Percentiles rank a stretch among this genome's conserved stretches.
Conservation (phyloP, 2,888 invertebrate species). For the Dascillus cervinus region DNA sequence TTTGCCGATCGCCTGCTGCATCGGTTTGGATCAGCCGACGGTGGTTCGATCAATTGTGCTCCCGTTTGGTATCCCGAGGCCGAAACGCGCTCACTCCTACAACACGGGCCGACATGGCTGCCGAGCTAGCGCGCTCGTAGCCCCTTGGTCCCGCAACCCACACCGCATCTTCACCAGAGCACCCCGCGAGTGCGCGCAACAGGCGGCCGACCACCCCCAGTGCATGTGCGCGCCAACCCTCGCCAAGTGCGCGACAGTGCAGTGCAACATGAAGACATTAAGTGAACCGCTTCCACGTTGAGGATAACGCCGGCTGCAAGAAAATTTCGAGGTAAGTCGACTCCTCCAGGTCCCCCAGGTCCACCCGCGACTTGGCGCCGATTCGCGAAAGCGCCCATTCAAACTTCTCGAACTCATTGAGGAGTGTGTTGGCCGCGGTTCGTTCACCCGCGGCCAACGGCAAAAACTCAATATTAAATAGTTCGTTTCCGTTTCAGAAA, state of each 20-base stretch:
- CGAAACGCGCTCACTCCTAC: constrained; percentile 17
- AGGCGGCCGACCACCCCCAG: constrained; percentile 16
- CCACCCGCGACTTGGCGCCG: constrained; percentile 28
- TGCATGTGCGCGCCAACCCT: constrained; percentile 14
- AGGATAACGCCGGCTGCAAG: constrained; percentile 16
- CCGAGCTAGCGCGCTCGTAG: constrained; percentile 17
- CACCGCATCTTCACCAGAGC: constrained; percentile 15
- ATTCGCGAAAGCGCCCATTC: constrained; percentile 25
- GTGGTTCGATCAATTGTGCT: too few species aligned
- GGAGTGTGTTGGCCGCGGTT: constrained; percentile 28
- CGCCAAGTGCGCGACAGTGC: constrained; percentile 14
- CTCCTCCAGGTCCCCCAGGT: constrained; percentile 20
- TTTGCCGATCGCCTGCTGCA: constrained; percentile 7
- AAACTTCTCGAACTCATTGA: constrained; percentile 26
- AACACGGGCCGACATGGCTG: constrained; percentile 19
- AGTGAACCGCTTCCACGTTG: constrained; percentile 9
- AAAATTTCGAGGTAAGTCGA: constrained; percentile 28
- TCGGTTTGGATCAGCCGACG: constrained; percentile 1
- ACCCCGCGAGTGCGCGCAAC: constrained; percentile 19
- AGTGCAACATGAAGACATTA: constrained; percentile 12
- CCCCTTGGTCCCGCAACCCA: constrained; percentile 17
- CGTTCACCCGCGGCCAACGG: constrained; percentile 30
- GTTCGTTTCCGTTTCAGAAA: constrained; percentile 31
- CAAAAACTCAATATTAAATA: constrained; percentile 34
- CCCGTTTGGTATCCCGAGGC: too few species aligned